phyloP scores from a whole-genome alignment of 1,140 invertebrate genomes.

The Diploscapter pachys region DNA sequence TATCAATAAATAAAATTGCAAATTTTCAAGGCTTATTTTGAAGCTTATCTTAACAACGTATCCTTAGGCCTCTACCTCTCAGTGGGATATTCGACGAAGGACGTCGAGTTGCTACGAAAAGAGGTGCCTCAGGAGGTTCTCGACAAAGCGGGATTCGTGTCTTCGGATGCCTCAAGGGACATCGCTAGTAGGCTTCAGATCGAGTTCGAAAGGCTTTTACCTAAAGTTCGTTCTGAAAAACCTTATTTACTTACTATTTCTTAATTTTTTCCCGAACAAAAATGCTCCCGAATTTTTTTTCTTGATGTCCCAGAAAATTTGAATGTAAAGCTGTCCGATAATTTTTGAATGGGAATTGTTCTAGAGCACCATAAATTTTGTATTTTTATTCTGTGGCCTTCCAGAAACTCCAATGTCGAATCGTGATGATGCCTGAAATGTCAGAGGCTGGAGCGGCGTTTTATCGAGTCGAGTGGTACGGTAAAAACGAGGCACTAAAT shows the following conservation, averaged over 20 bases:
- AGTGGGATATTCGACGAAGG: constrained; percentile 34
- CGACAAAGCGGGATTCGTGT: constrained; percentile 41
- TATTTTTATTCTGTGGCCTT: constrained; percentile 8
- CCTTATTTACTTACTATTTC: too few species aligned
- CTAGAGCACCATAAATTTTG: not conserved
- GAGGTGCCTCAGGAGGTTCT: constrained; percentile 23
- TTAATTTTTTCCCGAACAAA: too few species aligned
- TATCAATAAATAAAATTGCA: too few species aligned
- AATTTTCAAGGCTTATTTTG: too few species aligned
- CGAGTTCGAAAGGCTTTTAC: constrained; percentile 51
- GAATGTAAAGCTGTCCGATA: too few species aligned
- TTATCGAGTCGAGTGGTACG: constrained; percentile 56
- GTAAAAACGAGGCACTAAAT: constrained; percentile 45
- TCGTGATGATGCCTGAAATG: constrained; percentile 47
- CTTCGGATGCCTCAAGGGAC: constrained; percentile 44
- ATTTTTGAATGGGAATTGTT: too few species aligned
- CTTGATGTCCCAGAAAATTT: too few species aligned
- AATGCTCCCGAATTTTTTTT: too few species aligned
- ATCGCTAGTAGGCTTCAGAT: constrained; percentile 53
- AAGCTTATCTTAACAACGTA: too few species aligned
- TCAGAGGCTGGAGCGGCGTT: constrained; percentile 35
- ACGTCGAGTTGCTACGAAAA: constrained; percentile 34
- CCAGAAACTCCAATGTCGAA: constrained; percentile 46
- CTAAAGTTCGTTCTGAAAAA: constrained; percentile 31
- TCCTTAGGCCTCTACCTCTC: constrained; percentile 26